Evolutionary conservation across 2,888 invertebrate genomes (phyloP).

Genomic region (Itoplectis maculator): DNA sequence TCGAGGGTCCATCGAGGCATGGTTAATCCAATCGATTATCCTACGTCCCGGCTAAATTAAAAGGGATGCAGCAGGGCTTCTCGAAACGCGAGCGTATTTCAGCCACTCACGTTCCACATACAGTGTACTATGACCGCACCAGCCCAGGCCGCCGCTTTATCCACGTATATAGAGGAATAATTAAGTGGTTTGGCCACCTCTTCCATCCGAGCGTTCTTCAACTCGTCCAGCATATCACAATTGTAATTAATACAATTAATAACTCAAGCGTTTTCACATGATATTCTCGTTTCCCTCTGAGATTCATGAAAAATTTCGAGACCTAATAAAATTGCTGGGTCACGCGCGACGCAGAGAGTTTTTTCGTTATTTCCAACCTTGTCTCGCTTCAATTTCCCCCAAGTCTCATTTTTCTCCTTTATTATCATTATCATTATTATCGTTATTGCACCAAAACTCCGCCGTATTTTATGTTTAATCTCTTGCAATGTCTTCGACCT

Average conservation of each 20-base stretch:
- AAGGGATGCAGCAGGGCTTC: conserved; percentile 47
- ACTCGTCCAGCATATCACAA: not conserved
- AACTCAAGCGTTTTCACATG: not conserved
- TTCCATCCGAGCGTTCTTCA: not conserved
- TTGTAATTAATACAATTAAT: not conserved
- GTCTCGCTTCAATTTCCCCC: conserved; percentile 11
- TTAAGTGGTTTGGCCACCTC: not conserved
- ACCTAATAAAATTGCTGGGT: not conserved
- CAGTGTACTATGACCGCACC: not conserved
- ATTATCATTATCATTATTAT: conserved; percentile 25
- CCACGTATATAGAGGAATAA: not conserved
- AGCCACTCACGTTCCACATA: conserved; percentile 15
- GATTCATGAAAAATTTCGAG: conserved; percentile 3
- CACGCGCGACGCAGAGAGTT: not conserved
- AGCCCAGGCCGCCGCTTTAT: not conserved
- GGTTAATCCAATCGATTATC: conserved; percentile 61
- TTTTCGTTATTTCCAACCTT: not conserved
- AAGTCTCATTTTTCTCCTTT: not conserved
- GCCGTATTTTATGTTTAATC: conserved; percentile 19
- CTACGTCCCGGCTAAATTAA: conserved; percentile 51
- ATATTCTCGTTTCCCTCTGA: not conserved
- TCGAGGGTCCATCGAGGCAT: conserved; percentile 51
- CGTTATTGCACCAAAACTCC: conserved; percentile 35
- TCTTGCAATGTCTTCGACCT: conserved; percentile 24
- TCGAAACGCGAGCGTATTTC: conserved; percentile 4